phyloP scores from a whole-genome alignment of 30 jellyfish, hydroid and myxozoan genomes.

The Hydractinia symbiolongicarpus region DNA sequence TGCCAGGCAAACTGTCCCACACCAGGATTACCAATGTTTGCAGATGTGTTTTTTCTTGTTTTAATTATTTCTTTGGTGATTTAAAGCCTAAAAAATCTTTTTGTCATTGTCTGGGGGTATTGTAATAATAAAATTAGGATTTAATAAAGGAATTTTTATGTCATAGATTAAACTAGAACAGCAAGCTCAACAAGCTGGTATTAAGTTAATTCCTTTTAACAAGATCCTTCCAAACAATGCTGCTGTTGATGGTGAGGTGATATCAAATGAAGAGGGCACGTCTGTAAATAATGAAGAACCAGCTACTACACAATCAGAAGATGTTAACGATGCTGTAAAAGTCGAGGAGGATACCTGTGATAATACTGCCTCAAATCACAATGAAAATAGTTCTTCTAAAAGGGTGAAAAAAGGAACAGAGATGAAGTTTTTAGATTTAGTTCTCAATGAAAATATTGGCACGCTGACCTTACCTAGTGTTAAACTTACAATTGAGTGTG shows the following conservation, averaged over 20 bases:
- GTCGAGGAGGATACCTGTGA: background rate
- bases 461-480: background rate
- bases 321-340: background rate
- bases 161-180: background rate
- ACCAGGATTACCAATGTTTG: too few species aligned
- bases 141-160: background rate
- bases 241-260: too few species aligned
- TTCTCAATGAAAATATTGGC: conserved; percentile 16
- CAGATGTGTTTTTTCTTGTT: too few species aligned
- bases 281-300: background rate
- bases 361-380: background rate
- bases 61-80: too few species aligned
- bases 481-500: conserved; percentile 14
- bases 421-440: conserved; percentile 1
- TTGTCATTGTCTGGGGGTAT: too few species aligned
- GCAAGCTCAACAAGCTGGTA: conserved; percentile 5
- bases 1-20: too few species aligned
- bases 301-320: background rate
- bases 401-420: conserved; percentile 21
- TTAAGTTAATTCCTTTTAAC: background rate
- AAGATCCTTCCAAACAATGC: background rate
- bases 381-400: background rate
- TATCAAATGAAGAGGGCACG: background rate
- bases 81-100: too few species aligned
- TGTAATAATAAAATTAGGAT: too few species aligned